Conservation (phyloP, 2,797 vertebrate genomes). For the Jordanella pulchra region DNA sequence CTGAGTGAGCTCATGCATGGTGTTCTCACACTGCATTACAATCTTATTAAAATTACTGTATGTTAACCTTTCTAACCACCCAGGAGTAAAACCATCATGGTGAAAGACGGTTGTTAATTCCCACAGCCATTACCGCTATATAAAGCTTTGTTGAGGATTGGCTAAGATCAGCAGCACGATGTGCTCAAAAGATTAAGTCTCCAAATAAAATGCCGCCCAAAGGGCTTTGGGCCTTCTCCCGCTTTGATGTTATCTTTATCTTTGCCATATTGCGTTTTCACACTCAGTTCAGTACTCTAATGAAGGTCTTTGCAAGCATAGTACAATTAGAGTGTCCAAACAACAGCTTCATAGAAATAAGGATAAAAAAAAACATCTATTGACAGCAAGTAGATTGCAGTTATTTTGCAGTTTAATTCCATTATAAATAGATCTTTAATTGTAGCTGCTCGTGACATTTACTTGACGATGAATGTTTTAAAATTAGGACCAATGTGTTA, state of each 20-base stretch:
- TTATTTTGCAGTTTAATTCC: neutral
- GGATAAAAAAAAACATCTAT: conserved; percentile 13
- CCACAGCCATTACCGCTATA: conserved; percentile 23
- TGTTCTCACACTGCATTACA: conserved; percentile 6
- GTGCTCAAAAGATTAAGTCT: conserved; percentile 57
- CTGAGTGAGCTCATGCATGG: conserved; percentile 17
- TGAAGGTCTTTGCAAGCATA: conserved; percentile 32
- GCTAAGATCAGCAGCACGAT: conserved; percentile 38
- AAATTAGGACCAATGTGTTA: neutral
- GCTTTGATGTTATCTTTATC: conserved; percentile 63
- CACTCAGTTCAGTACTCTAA: conserved; percentile 20
- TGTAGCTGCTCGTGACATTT: neutral
- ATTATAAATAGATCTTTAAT: neutral
- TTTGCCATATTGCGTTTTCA: conserved; percentile 51
- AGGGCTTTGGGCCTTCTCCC: conserved; percentile 44
- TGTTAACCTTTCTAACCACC: conserved; percentile 7
- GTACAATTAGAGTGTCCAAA: conserved; percentile 6
- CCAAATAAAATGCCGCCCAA: conserved; percentile 63
- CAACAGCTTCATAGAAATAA: conserved; percentile 11
- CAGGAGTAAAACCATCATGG: conserved; percentile 20
- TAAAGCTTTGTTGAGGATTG: conserved; percentile 36
- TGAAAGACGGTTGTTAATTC: conserved; percentile 22
- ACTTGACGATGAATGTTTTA: neutral
- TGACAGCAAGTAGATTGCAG: conserved; percentile 6
- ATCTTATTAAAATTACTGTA: conserved; percentile 8